Evolutionary conservation across 2,888 invertebrate genomes (phyloP).

Genomic region (Periphyllus acericola): DNA sequence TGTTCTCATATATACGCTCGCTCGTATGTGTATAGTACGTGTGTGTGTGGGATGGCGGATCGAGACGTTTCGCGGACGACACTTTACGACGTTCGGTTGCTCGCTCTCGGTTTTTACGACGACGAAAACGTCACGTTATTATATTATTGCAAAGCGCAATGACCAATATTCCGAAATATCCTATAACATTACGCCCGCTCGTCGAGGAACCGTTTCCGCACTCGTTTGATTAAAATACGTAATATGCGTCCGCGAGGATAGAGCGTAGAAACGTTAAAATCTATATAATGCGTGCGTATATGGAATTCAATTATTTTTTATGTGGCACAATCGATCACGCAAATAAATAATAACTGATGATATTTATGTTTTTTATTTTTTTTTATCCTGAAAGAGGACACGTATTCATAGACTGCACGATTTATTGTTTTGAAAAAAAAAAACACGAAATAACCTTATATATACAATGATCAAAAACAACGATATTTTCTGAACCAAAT

Average conservation of each 20-base stretch:
- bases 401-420: neutral
- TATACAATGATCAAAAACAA: neutral
- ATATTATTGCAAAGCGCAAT: neutral
- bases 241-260: neutral
- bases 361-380: neutral
- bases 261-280: neutral
- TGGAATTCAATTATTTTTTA: neutral
- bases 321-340: neutral
- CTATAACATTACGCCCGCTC: neutral
- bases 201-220: neutral
- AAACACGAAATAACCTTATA: neutral
- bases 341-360: neutral
- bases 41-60: neutral
- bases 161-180: neutral
- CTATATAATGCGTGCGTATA: neutral
- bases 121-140: neutral
- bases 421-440: neutral
- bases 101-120: conserved; percentile 20
- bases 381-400: neutral
- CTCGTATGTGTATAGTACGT: neutral
- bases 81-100: conserved; percentile 28
- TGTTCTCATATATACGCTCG: no score
- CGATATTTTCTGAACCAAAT: neutral
- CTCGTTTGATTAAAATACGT: neutral
- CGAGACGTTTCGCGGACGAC: neutral